These are phyloP conservation scores for Hypomesus transpacificus DNA, from an alignment of 2,113 vertebrate genomes.

Conservation along the genomic window DNA sequence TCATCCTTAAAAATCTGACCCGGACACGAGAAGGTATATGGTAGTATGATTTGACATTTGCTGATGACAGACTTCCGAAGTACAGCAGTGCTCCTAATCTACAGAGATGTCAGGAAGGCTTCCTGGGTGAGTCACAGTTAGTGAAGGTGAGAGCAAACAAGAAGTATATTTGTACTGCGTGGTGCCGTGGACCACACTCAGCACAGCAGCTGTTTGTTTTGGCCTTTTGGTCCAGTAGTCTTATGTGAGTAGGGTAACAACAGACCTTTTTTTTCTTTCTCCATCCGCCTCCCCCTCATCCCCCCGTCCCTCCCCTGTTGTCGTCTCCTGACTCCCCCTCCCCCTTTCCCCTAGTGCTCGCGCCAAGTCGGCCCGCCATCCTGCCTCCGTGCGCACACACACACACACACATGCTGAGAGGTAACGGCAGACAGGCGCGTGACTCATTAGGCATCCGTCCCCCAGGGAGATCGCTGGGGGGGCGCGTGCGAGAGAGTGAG, in stretches of 20 bases:
- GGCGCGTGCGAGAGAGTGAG: constrained; percentile 64
- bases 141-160: constrained; percentile 27
- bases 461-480: constrained; percentile 73
- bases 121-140: constrained; percentile 13
- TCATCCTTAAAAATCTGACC: no score
- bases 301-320: constrained; percentile 24
- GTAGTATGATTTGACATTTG: constrained; percentile 1
- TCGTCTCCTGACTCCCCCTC: constrained; percentile 41
- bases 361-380: constrained; percentile 69
- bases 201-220: constrained; percentile 51
- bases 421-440: constrained; percentile 81
- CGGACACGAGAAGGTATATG: background rate
- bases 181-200: constrained; percentile 22
- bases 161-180: constrained; percentile 18
- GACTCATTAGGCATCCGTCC: constrained; percentile 82
- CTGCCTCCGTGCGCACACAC: constrained; percentile 54
- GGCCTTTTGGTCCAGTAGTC: constrained; percentile 54
- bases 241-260: constrained; percentile 58
- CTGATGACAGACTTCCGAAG: background rate
- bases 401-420: constrained; percentile 61
- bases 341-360: constrained; percentile 49
- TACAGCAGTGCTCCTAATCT: background rate
- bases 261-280: constrained; percentile 36
- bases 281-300: background rate
- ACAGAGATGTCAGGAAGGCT: constrained; percentile 8